Base-by-base conservation (phyloP, 2,888 invertebrate genomes). In the Fragum fragum region DNA sequence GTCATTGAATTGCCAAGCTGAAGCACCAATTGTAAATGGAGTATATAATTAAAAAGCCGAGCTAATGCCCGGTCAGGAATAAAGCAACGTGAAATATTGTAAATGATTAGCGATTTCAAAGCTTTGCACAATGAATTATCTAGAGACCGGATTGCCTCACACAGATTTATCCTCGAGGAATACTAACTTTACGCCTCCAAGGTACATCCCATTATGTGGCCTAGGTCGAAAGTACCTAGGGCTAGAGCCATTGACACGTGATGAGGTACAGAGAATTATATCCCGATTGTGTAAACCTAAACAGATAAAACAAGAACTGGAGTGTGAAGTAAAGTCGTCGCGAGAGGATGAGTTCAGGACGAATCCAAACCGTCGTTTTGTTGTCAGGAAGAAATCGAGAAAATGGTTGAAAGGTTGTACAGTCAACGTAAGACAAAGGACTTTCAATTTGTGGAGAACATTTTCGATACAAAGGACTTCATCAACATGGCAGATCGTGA, bases 51-150 rank as follows among this genome's bases (percentile, higher is more conserved):
- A n/a, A n/a, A n/a, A n/a, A n/a, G n/a, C n/a, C n/a, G n/a, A n/a
- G n/a, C n/a, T n/a, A n/a, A n/a, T n/a, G n/a, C n/a, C n/a, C n/a
- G n/a, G n/a, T n/a, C n/a, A n/a, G n/a, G n/a, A n/a, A n/a, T n/a
- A n/a, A n/a, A n/a, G n/a, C n/a, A n/a, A n/a, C n/a, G n/a, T n/a
- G n/a, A n/a, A n/a, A n/a, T n/a, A n/a, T n/a, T n/a, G n/a, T n/a
- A n/a, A n/a, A n/a, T n/a, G n/a, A n/a, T n/a, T n/a, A n/a, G n/a
- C n/a, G n/a, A n/a, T n/a, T n/a, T n/a, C n/a, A n/a, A n/a, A n/a
- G n/a, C n/a, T n/a, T n/a, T n/a, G n/a, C n/a, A 36, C 32, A 53
- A 88, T 88, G 88, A 88, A 88, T 80, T 88, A 87, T 47, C 68
- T 88, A 36, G 88, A 88, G 52, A 80, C 85, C 5, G 88, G 88